Conservation (phyloP, 2,888 invertebrate species). For the Lasioglossum vierecki region DNA sequence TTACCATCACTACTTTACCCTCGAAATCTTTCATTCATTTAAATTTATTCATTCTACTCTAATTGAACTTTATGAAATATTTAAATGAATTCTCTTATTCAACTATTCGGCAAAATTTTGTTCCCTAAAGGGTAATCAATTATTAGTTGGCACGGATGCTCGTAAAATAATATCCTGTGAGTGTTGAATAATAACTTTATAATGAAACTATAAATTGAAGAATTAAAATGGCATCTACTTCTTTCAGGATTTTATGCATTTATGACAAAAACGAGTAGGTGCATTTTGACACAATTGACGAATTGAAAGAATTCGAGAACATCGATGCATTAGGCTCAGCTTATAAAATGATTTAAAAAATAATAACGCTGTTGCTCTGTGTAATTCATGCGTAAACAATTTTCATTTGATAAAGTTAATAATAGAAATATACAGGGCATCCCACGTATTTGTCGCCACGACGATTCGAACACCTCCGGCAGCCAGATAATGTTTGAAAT, state of each 20-base stretch:
- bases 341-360: no score
- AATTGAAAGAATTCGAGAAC: no score
- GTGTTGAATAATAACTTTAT: not conserved
- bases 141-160: not conserved
- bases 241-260: no score
- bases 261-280: no score
- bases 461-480: no score
- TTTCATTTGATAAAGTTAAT: no score
- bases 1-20: not conserved
- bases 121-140: not conserved
- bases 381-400: no score
- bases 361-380: no score
- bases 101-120: not conserved
- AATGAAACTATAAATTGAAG: not conserved
- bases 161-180: not conserved
- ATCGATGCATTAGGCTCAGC: no score
- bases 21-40: not conserved
- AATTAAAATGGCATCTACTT: not conserved
- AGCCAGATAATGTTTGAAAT: no score
- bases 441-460: no score
- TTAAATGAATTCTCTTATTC: not conserved
- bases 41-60: not conserved
- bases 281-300: no score
- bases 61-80: not conserved
- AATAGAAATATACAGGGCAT: not conserved